Evolutionary conservation across 2,113 vertebrate species (phyloP).

Genomic region (Limnothrissa miodon): DNA sequence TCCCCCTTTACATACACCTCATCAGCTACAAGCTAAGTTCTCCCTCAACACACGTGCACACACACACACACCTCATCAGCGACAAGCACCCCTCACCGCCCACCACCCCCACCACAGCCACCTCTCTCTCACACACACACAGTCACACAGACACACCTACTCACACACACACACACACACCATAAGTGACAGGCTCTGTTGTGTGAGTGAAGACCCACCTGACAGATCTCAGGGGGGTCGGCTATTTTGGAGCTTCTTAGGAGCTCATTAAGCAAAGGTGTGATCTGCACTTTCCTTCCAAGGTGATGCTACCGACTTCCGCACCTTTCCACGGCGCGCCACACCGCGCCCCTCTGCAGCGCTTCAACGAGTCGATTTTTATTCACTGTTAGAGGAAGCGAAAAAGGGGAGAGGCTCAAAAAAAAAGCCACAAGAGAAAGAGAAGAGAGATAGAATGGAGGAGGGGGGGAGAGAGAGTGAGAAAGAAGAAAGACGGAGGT

Average conservation of each 20-base stretch:
- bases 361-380: constrained; percentile 61
- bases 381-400: constrained; percentile 69
- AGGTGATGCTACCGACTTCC: constrained; percentile 66
- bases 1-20: background rate
- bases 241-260: constrained; percentile 80
- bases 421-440: constrained; percentile 12
- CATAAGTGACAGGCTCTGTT: constrained; percentile 55
- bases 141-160: background rate
- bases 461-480: constrained; percentile 28
- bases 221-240: constrained; percentile 66
- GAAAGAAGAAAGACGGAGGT: constrained; percentile 33
- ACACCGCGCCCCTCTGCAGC: constrained; percentile 20
- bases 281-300: constrained; percentile 72
- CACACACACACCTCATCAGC: constrained; percentile 31
- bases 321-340: constrained; percentile 55
- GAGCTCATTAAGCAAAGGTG: constrained; percentile 85
- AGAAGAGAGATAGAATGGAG: constrained; percentile 3
- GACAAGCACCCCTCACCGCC: background rate
- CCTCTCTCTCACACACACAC: constrained; percentile 47
- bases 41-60: constrained; percentile 10
- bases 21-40: background rate
- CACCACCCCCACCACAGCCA: constrained; percentile 11
- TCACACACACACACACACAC: background rate
- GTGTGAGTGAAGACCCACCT: constrained; percentile 78
- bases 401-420: constrained; percentile 37